These are phyloP conservation scores for Helogale parvula DNA, from an alignment of 2,113 vertebrate species.

Conservation along the genomic window DNA sequence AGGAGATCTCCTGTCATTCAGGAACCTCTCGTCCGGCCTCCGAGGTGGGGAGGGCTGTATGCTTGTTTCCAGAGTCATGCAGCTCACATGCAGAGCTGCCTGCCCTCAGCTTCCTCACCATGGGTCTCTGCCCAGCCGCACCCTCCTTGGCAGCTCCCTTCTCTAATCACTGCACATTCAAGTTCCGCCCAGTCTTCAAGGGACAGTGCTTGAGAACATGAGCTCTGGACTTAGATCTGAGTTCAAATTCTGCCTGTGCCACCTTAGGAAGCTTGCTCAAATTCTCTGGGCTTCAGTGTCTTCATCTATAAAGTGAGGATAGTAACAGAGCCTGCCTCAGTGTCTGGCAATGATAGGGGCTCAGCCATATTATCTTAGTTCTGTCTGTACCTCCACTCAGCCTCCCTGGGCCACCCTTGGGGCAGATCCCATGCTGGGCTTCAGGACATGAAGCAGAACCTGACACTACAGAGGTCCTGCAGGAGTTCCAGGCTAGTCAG, in stretches of 20 bases:
- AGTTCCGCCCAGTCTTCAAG: not conserved
- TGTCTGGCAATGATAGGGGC: not conserved
- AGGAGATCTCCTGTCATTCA: not conserved
- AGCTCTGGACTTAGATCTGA: not conserved
- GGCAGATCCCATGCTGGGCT: not conserved
- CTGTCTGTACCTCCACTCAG: not conserved
- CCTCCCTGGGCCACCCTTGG: not conserved
- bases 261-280: not conserved
- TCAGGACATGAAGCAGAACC: not conserved
- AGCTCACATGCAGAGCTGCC: not conserved
- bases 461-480: too few species aligned
- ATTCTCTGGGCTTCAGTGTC: not conserved
- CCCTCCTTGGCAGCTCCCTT: not conserved
- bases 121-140: not conserved
- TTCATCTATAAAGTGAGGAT: not conserved
- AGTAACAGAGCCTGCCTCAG: not conserved
- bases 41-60: accelerated
- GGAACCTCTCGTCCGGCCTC: not conserved
- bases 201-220: not conserved
- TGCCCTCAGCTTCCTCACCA: not conserved
- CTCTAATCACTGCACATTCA: not conserved
- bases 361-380: not conserved
- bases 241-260: not conserved
- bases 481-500: not conserved
- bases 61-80: not conserved